These are phyloP conservation scores for Oxyruncus cristatus DNA, from an alignment of 2,113 vertebrate genomes.

Conservation along the genomic window DNA sequence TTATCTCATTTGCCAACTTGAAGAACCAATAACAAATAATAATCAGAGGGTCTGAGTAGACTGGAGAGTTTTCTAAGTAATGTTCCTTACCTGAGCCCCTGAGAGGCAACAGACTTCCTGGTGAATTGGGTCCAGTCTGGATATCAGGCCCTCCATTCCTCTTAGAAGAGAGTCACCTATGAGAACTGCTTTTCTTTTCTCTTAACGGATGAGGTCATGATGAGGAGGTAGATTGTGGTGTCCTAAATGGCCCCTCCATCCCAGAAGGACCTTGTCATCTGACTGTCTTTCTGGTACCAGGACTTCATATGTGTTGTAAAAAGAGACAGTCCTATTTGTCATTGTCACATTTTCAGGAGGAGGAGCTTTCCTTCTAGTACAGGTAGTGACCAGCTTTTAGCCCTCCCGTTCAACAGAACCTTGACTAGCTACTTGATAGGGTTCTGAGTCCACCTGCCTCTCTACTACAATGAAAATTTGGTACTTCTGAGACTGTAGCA, in stretches of 20 bases:
- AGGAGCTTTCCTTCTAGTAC: neutral
- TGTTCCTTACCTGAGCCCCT: neutral
- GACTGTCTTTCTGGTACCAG: neutral
- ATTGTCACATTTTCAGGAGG: neutral
- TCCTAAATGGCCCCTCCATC: neutral
- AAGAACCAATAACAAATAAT: neutral
- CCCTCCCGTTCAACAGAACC: neutral
- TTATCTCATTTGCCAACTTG: neutral
- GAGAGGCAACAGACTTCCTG: neutral
- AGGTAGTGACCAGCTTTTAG: neutral
- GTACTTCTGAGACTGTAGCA: neutral
- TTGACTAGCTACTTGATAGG: neutral
- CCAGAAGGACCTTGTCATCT: neutral
- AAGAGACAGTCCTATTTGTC: neutral
- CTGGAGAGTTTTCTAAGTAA: neutral
- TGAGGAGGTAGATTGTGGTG: neutral
- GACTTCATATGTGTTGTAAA: neutral
- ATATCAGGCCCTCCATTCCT: neutral
- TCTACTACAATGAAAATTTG: neutral
- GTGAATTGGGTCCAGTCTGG: neutral
- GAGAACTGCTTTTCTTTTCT: neutral
- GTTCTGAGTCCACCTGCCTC: neutral
- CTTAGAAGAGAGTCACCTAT: neutral
- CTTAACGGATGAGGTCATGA: neutral
- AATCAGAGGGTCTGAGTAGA: neutral